These are phyloP conservation scores for Cerastis leucographa DNA, from an alignment of 2,888 invertebrate species.

Conservation along the genomic window DNA sequence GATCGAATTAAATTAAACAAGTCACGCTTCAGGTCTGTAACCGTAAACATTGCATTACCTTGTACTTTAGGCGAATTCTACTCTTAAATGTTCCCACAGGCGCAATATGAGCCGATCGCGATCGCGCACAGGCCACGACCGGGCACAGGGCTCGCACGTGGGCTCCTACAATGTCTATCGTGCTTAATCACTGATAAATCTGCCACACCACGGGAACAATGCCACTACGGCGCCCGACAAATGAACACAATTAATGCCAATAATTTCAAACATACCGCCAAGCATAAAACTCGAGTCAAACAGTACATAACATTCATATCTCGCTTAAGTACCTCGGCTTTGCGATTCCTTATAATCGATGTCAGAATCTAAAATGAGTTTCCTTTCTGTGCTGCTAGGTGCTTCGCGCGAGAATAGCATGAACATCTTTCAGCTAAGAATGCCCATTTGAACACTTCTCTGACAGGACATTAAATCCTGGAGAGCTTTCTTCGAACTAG, in stretches of 20 bases:
- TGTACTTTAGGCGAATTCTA: constrained; percentile 57
- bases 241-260: constrained; percentile 84
- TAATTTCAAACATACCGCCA: constrained; percentile 69
- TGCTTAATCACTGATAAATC: constrained; percentile 84
- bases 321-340: constrained; percentile 33
- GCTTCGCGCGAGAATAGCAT: constrained; percentile 37
- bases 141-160: constrained; percentile 82
- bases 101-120: constrained; percentile 81
- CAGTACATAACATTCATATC: constrained; percentile 50
- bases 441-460: constrained; percentile 67
- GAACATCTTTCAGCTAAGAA: constrained; percentile 67
- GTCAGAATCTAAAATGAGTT: constrained; percentile 63
- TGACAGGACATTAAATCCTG: constrained; percentile 78
- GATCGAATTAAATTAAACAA: constrained; percentile 66
- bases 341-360: constrained; percentile 56
- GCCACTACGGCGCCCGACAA: constrained; percentile 80
- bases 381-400: constrained; percentile 49
- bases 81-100: constrained; percentile 79
- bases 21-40: constrained; percentile 67
- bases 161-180: constrained; percentile 78
- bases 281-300: constrained; percentile 57
- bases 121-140: constrained; percentile 84
- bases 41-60: constrained; percentile 59
- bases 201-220: constrained; percentile 81
- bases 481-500: constrained; percentile 84